Evolutionary conservation across 2,113 vertebrate species (phyloP).

Genomic region (Trichechus manatus): DNA sequence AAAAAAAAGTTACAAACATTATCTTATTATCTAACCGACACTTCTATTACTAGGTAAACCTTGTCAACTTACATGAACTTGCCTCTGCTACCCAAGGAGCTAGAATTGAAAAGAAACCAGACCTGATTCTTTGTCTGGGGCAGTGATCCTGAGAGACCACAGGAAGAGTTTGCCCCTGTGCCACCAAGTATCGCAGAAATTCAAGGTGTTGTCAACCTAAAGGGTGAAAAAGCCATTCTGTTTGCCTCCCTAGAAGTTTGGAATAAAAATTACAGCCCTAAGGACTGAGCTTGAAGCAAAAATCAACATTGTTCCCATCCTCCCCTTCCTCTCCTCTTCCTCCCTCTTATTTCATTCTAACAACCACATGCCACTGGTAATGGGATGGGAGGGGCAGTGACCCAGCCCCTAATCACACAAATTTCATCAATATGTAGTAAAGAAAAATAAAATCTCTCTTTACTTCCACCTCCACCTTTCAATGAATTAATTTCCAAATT

Average conservation of each 20-base stretch:
- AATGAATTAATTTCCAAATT: background rate
- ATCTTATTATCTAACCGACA: background rate
- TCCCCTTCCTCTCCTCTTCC: background rate
- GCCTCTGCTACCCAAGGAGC: background rate
- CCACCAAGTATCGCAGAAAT: background rate
- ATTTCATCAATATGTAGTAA: background rate
- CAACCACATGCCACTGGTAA: background rate
- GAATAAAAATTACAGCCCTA: constrained; percentile 62
- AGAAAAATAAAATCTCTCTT: background rate
- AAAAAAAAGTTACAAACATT: constrained; percentile 4
- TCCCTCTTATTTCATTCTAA: constrained; percentile 32
- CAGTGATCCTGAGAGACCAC: background rate
- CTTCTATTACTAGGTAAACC: background rate
- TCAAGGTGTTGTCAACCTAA: background rate
- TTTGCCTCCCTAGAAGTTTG: constrained; percentile 10
- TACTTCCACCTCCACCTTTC: background rate
- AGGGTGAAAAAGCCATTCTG: background rate
- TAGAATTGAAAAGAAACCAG: background rate
- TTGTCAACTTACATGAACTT: background rate
- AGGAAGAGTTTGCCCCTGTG: background rate
- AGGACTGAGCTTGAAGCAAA: constrained; percentile 4
- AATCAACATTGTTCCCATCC: constrained; percentile 1
- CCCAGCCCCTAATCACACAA: background rate
- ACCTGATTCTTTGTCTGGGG: background rate
- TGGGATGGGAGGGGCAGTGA: background rate